Base-by-base conservation (phyloP, 2,888 invertebrate species). In the Branchipolynoe longqiensis region DNA sequence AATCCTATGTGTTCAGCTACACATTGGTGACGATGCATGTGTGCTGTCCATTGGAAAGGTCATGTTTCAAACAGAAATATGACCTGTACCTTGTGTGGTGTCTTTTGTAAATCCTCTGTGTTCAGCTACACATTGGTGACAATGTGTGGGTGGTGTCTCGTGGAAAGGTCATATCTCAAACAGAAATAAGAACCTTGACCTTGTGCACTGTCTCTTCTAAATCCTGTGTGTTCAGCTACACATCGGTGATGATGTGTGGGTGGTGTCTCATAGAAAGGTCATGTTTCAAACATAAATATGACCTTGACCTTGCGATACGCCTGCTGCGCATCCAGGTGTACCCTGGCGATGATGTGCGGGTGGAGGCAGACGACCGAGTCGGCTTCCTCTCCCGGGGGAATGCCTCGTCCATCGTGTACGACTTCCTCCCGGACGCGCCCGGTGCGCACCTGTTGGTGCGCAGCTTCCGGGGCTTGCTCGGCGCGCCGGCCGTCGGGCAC, bases 371-470 rank as follows among this genome's bases (percentile, higher is more conserved):
- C 25, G 84, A 84, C 69, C 4, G 31, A 1, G 38, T 84, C 1
- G 84, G 84, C 31, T 84, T 84, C 56, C 48, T 84, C 31, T 84
- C 84, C 6, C 62, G 62, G 6, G 64, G 12, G 3, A 41, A 84
- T 28, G 25, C 25, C 64, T 40, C 84, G 3, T 54, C 64, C 18
- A 36, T 84, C 22, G 84, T 84, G 25, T 84, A 69, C 25, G 69
- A 84, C 54, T 84, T 84, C 48, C 41, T 40, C 14, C 78, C 78
- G 14, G 25, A n/a, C 28, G 41, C 48, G 41, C 41, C 41, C 0
- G 78, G 78, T 1, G 25, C 78, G 8, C 28, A n/a, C 31, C 48
- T 78, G n/a, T 14, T 78, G 6, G 78, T 48, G 31, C 41, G 54
- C 6, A 48, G 48, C 54, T 78, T 78, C 78, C 78, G 54, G 41